A percentile compares a stretch with the other conserved stretches of the same genome.
Evolutionary conservation across 2,797 vertebrate genomes (phyloP).

Genomic region (Agapornis canus): DNA sequence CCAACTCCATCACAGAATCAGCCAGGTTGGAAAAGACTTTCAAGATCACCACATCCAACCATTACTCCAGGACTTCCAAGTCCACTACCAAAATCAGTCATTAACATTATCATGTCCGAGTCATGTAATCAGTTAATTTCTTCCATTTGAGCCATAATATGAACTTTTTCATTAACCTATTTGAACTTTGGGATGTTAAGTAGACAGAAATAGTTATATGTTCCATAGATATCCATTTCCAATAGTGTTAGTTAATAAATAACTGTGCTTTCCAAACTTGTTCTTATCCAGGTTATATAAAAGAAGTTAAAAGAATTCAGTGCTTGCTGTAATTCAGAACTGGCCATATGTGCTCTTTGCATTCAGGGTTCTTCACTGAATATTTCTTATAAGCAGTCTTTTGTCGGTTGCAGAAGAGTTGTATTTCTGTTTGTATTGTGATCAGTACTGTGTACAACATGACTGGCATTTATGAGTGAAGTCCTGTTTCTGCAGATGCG

Average conservation of each 20-base stretch:
- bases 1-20: not conserved
- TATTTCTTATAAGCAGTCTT: not conserved
- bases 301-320: not conserved
- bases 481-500: not conserved
- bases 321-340: rapidly evolving
- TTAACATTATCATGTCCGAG: not conserved
- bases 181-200: not conserved
- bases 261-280: not conserved
- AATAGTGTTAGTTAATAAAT: not conserved
- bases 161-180: not conserved
- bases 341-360: not conserved
- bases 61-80: not conserved
- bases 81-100: not conserved
- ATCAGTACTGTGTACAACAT: not conserved
- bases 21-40: not conserved
- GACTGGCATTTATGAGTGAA: not conserved
- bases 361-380: not conserved
- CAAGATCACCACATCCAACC: not conserved
- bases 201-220: rapidly evolving
- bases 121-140: not conserved
- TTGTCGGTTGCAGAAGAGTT: not conserved
- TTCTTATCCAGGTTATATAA: not conserved
- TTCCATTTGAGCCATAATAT: not conserved
- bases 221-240: not conserved
- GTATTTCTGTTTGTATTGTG: not conserved